phyloP scores from a whole-genome alignment of 2,888 invertebrate genomes.

The Melangyna quadrimaculata region DNA sequence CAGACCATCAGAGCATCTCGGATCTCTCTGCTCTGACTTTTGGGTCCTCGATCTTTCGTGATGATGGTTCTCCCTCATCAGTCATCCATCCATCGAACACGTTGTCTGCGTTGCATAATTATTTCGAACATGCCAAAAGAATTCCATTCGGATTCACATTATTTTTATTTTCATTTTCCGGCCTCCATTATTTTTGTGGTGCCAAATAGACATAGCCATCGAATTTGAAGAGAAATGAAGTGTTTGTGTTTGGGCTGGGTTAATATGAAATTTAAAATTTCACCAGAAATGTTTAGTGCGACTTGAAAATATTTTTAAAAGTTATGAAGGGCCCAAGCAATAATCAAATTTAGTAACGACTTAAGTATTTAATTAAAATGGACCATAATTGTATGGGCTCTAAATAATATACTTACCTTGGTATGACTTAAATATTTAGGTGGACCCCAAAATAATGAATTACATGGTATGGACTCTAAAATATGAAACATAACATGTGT shows the following conservation, averaged over 20 bases:
- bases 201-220: conserved; percentile 64
- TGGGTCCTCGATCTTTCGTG: background rate
- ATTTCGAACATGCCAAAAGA: conserved; percentile 64
- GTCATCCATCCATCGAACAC: conserved; percentile 53
- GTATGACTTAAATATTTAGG: too few species aligned
- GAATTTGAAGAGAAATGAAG: conserved; percentile 6
- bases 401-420: too few species aligned
- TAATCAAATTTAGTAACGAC: too few species aligned
- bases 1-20: too few species aligned
- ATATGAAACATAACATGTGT: too few species aligned
- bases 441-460: too few species aligned
- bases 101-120: conserved; percentile 68
- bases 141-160: conserved; percentile 41
- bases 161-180: conserved; percentile 17
- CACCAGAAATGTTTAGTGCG: background rate
- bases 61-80: conserved; percentile 25
- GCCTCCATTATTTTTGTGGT: conserved; percentile 50
- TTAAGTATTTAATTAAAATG: too few species aligned
- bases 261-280: conserved; percentile 1
- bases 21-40: background rate
- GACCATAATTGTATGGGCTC: too few species aligned
- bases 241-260: background rate
- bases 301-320: background rate
- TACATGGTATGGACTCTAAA: too few species aligned
- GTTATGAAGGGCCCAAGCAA: too few species aligned